Base-by-base conservation (phyloP, 2,113 vertebrate genomes). In the Elephantulus edwardii region DNA sequence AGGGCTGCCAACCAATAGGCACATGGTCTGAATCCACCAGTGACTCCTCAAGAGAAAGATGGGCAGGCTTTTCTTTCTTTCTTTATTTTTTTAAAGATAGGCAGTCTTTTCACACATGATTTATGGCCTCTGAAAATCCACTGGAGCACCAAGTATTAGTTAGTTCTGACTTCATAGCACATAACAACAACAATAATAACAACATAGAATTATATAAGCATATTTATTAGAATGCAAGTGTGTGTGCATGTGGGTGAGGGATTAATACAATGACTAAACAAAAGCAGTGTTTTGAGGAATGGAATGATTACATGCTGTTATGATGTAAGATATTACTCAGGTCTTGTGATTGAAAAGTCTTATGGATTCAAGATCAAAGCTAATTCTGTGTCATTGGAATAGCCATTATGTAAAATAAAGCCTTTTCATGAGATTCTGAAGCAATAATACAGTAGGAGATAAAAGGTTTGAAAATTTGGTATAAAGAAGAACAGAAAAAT, bases 291-390 rank as follows among this genome's bases (percentile, higher is more conserved):
- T 48, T 19, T 40, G 19, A 70, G 38, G 6, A 54, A 46, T 19
- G 48, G 9, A 2, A 62, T 50, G 33, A 44, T 12, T 62, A 10
- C 30, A 16, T 28, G 33, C 40, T 56, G 17, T 7, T 80, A 13
- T 56, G 74, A 40, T 77, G 6, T 16, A 70, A 50, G 17, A 33
- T 1, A 46, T 3, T 33, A 3, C 64, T 19, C 68, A 79, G 30
- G 20, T n/a, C 17, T n/a, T 46, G 48, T 17, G 33, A 3, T 11
- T 77, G 82, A 86, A 89, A 81, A 40, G 22, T 46, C 3, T 71
- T 68, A 72, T 12, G 28, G 52, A 72, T 54, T 46, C 22, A 81
- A 81, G 85, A 84, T 91, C n/a, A 91, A 92, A 94, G 78, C 6
- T 6, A 54, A 9, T 66, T 80, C 3, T 48, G 5, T 74, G 44